Evolutionary conservation across 1,140 invertebrate genomes (phyloP).

Genomic region (Drosophila kohkoa): DNA sequence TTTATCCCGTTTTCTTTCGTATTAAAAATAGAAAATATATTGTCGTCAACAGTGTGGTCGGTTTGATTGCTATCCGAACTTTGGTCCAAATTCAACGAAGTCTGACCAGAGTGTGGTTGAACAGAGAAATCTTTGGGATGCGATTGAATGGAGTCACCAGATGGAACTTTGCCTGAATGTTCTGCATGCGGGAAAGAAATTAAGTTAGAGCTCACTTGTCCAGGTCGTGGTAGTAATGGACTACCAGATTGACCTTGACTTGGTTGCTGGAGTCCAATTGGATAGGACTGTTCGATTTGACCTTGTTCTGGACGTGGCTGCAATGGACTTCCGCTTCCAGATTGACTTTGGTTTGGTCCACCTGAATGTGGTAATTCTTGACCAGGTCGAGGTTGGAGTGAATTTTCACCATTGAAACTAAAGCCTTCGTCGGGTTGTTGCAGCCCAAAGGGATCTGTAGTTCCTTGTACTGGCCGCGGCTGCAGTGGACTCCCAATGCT

Average conservation of each 20-base stretch:
- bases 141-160: neutral
- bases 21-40: constrained; percentile 52
- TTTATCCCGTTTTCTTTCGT: constrained; percentile 17
- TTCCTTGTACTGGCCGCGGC: neutral
- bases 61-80: constrained; percentile 8
- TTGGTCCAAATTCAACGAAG: too few species aligned
- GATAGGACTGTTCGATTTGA: neutral
- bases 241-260: neutral
- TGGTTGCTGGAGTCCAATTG: neutral
- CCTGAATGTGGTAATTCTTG: too few species aligned
- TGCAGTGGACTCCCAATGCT: neutral
- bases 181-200: neutral
- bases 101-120: neutral
- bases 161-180: neutral
- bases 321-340: neutral
- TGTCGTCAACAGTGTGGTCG: constrained; percentile 15
- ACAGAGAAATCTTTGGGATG: neutral
- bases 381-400: too few species aligned
- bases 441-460: neutral
- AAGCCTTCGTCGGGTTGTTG: neutral
- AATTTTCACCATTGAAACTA: too few species aligned
- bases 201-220: constrained; percentile 1
- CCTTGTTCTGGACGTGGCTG: neutral
- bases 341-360: too few species aligned
- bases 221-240: neutral